A percentile compares a stretch with the other conserved stretches of the same genome.
These are phyloP conservation scores for Onychorhynchus coronatus DNA, from an alignment of 2,113 vertebrate species.

Conservation along the genomic window DNA sequence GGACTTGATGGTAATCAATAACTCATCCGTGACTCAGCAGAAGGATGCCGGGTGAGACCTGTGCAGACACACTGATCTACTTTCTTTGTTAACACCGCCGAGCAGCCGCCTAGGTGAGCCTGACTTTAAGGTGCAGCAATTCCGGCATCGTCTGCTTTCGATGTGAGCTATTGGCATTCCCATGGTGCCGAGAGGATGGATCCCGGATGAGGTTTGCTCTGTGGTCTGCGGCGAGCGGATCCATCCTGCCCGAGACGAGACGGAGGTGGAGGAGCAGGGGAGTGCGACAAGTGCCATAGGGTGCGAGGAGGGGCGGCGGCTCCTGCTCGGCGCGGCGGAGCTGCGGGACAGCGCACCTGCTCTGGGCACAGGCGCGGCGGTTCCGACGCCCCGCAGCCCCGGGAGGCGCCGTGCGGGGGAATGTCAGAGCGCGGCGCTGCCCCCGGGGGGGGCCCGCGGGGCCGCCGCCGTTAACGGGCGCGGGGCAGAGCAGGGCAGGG, in stretches of 20 bases:
- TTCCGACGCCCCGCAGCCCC: background rate
- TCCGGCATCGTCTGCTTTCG: background rate
- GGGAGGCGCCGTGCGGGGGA: background rate
- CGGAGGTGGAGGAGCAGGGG: background rate
- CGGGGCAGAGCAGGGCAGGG: too few species aligned
- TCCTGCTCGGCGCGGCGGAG: background rate
- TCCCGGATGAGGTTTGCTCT: background rate
- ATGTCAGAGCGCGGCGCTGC: background rate
- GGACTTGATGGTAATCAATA: background rate
- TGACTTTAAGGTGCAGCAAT: background rate
- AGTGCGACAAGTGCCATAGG: background rate
- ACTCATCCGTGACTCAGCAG: slow-evolving; percentile 29
- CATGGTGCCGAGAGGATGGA: background rate
- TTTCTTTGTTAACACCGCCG: background rate
- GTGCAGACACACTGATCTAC: background rate
- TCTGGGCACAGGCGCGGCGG: background rate
- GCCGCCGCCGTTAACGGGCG: background rate
- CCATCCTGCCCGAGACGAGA: background rate
- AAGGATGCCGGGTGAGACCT: background rate
- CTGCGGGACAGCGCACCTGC: background rate
- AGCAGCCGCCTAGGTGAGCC: background rate
- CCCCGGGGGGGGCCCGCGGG: background rate
- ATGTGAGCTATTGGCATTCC: background rate
- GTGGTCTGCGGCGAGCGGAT: background rate
- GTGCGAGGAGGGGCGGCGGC: background rate